Evolutionary conservation across 2,888 invertebrate species (phyloP), one percentile per base, ranked within the genome.

Genomic region (Orchesellides sinensis): DNA sequence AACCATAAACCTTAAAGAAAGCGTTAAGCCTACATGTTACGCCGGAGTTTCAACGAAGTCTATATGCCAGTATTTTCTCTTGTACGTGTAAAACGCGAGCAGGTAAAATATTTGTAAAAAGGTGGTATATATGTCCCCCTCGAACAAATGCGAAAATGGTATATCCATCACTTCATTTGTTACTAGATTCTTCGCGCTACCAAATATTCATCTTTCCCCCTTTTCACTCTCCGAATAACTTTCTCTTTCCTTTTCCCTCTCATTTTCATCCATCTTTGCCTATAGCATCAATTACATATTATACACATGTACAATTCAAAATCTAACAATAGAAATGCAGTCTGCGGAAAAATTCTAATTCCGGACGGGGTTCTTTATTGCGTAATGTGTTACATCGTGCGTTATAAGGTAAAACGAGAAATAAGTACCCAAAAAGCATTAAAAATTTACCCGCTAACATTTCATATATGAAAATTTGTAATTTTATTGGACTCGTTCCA

Each of bases 161-260:
- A n/a, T n/a, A n/a, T n/a, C n/a, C n/a, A n/a, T n/a, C n/a, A n/a
- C n/a, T n/a, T n/a, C n/a, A n/a, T n/a, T n/a, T n/a, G n/a, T n/a
- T n/a, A n/a, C n/a, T 32, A 12, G 23, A 54, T 40, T 14, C 17
- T 23, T 23, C 65, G 23, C 40, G 40, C 40, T 65, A 65, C 40
- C 65, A 65, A 65, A 40, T 65, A 40, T 40, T 65, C 32, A 27
- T 32, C n/a, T 40, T 47, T 66, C 40, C 40, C 40, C 40, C 40
- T 8, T 40, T 5, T 32, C n/a, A 2, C 10, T 40, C 40, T n/a
- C 10, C 2, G n/a, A 2, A 40, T 40, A 40, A 40, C 10, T 40
- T n/a, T 40, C 2, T 10, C 10, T 40, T n/a, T 32, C 32, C 32
- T 32, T 32, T n/a, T 32, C 32, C 32, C 32, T 40, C 40, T 40